phyloP scores from a whole-genome alignment of 2,113 vertebrate species.

The Melospiza melodia region DNA sequence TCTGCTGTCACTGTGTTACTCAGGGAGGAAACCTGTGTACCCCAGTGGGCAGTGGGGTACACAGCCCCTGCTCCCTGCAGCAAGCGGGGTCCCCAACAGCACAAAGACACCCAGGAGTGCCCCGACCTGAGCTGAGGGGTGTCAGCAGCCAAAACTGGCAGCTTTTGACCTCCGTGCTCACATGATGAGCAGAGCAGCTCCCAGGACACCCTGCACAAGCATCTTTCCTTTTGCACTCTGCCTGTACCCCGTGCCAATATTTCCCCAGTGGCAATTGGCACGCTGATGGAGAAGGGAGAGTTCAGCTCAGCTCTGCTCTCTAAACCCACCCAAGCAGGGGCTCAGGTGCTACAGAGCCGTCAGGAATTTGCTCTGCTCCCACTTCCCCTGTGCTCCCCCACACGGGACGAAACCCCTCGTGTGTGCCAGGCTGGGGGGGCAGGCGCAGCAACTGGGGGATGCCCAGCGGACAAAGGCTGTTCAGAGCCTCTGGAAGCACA shows the following conservation, averaged over 20 bases:
- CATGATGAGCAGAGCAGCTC: not conserved
- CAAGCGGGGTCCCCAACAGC: not conserved
- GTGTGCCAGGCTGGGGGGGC: not conserved
- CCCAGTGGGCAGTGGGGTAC: too few relatives aligned
- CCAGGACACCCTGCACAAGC: rapidly evolving
- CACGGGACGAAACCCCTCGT: rapidly evolving
- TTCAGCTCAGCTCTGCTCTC: not conserved
- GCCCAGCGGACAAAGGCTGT: not conserved
- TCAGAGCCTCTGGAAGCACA: not conserved
- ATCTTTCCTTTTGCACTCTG: not conserved
- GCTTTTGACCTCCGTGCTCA: not conserved
- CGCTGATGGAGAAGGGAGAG: not conserved
- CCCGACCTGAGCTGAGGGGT: not conserved
- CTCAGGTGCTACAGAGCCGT: not conserved
- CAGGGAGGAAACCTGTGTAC: not conserved
- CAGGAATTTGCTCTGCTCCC: not conserved
- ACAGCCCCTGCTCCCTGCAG: not conserved
- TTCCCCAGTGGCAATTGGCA: not conserved
- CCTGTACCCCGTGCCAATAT: rapidly evolving
- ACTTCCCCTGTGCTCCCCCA: not conserved
- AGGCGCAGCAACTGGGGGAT: rapidly evolving
- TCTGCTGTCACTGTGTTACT: not conserved
- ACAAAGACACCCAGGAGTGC: too few relatives aligned
- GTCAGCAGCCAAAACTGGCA: not conserved
- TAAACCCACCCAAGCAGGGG: too few relatives aligned